Conservation (phyloP, 2,113 vertebrate species). For the Mus spicilegus region DNA sequence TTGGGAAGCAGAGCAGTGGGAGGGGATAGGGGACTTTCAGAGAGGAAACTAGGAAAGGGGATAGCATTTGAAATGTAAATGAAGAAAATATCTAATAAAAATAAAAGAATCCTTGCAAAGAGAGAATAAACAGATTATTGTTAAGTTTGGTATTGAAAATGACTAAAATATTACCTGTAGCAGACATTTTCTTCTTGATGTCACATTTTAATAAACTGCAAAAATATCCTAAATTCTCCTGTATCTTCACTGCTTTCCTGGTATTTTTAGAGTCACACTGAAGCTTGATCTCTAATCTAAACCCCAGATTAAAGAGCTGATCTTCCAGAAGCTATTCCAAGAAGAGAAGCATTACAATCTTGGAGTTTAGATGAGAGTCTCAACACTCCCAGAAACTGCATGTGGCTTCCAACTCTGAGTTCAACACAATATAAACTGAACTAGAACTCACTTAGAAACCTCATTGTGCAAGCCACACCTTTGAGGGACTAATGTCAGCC, state of each 20-base stretch:
- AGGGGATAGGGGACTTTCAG: too few relatives aligned
- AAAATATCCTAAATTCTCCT: background rate
- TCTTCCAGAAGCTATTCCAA: background rate
- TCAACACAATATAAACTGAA: background rate
- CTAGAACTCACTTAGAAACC: background rate
- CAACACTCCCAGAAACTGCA: background rate
- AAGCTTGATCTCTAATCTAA: background rate
- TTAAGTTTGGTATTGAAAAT: conserved; percentile 3
- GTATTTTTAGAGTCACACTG: background rate
- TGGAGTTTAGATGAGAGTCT: background rate
- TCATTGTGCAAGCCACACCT: background rate
- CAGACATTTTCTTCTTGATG: conserved; percentile 7
- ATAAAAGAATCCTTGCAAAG: background rate
- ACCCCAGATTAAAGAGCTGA: background rate
- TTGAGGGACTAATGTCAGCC: background rate
- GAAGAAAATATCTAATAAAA: too few relatives aligned
- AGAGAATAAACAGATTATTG: background rate
- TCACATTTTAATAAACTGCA: background rate
- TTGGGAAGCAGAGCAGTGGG: too few relatives aligned
- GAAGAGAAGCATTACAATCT: background rate
- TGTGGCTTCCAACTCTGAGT: background rate
- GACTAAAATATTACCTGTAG: background rate
- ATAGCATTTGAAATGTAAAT: too few relatives aligned
- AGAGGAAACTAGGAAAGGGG: too few relatives aligned
- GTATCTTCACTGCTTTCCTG: background rate